Evolutionary conservation across 53 echinoderm and acorn worm genomes (phyloP), one percentile per base, ranked within the genome.

Genomic region (Paelopatides confundens): DNA sequence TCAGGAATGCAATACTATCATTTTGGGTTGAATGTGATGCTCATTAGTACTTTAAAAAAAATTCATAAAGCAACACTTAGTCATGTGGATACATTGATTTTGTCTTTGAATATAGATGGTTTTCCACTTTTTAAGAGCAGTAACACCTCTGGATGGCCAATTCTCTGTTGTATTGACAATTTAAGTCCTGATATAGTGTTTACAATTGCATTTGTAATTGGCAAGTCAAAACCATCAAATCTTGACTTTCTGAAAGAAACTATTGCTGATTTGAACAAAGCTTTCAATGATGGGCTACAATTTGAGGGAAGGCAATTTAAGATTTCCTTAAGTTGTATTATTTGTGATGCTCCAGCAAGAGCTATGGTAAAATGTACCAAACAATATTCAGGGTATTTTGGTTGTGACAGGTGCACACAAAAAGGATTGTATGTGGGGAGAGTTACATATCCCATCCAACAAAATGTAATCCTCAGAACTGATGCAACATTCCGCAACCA

Each of bases 321-420:
- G 40, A 81, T 89, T 2, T 2, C 49, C 62, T 65, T 92, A 33
- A 88, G 47, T 38, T 88, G 88, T 88, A 82, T 92, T 27, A 71
- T 92, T 3, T 92, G 92, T 81, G 92, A 92, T 65, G 89, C 92
- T 51, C 92, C 92, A 69, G 92, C 93, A 17, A 86, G 81, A 39
- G 93, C 93, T 18, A 43, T 93, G 79, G 93, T 93, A 40, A 86
- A 93, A 54, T 40, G 88, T 39, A 63, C 67, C 29, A 93, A 90
- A 64, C 43, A 54, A 32, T 90, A 70, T 86, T 62, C 86, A 63
- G 93, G 89, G 3, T 90, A 86, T 76, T 82, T 81, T 64, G 93
- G 92, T 13, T 92, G 92, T 39, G 92, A 92, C 63, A 89, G 89
- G 63, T 92, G 92, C 62, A 67, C 2, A 10, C 89, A 90, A 63